Percentiles rank a stretch among this genome's conserved stretches.
phyloP scores from a whole-genome alignment of 2,888 invertebrate species.

The Gymnoscelis rufifasciata region DNA sequence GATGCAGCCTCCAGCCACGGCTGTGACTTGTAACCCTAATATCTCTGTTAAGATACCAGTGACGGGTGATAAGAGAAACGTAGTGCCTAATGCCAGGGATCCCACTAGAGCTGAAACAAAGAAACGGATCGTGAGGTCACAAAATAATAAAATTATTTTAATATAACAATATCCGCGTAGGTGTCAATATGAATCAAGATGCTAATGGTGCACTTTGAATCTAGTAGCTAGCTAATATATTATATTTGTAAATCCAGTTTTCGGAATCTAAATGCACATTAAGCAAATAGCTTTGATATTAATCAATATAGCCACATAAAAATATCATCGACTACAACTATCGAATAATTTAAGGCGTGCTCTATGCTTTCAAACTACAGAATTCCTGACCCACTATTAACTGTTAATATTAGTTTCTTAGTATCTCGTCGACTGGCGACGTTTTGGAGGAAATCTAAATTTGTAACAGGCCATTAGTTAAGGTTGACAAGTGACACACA shows the following conservation, averaged over 20 bases:
- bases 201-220: no score
- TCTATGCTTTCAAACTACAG: slow-evolving; percentile 8
- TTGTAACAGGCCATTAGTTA: slow-evolving; percentile 37
- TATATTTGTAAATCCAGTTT: no score
- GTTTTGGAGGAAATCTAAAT: slow-evolving; percentile 36
- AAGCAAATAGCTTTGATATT: no score
- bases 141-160: no score
- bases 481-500: slow-evolving; percentile 62
- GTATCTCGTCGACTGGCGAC: slow-evolving; percentile 5
- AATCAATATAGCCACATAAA: slow-evolving; percentile 22
- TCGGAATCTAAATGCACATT: no score
- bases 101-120: slow-evolving; percentile 91
- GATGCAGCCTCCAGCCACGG: slow-evolving; percentile 89
- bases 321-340: not conserved
- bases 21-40: slow-evolving; percentile 90
- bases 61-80: slow-evolving; percentile 92
- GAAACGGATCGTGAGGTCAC: not conserved
- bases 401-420: slow-evolving; percentile 2
- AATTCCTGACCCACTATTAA: not conserved
- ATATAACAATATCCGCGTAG: no score
- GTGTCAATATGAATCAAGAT: no score
- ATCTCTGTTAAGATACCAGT: slow-evolving; percentile 92
- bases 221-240: slow-evolving; percentile 28
- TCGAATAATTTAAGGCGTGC: slow-evolving; percentile 22
- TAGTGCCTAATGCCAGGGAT: slow-evolving; percentile 91